Evolutionary conservation across 2,888 invertebrate genomes (phyloP), one percentile per base, ranked within the genome.

Genomic region (Octonoba sinensis): DNA sequence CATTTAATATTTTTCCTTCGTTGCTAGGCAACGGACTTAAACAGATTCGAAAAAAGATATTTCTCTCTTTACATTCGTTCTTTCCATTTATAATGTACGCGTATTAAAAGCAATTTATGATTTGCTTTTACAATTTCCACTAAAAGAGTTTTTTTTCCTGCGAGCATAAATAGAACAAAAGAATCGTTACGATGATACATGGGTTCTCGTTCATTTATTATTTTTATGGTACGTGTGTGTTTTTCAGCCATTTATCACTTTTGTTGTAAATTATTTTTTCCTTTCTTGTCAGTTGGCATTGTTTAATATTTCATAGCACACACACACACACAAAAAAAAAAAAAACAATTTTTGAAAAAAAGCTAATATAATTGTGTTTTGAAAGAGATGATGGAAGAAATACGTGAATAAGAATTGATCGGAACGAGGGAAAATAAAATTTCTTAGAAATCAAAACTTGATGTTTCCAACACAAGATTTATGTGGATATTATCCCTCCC

Each of bases 71-170:
- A 36, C 65, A 47, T 24, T 51, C 24, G 24, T 67, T 51, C 54
- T 72, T 72, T 79, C 57, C 78, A 72, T 81, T 79, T 69, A 67
- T 64, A 77, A 73, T 64, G 79, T 66, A 73, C 72, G 60, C 22
- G 79, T 81, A 81, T 81, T 81, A 81, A 81, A 81, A 67, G 67
- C 79, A 81, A 81, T 81, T 81, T 81, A 81, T 73, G 79, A 81
- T 81, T 81, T 81, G 79, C 79, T 79, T 79, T 79, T 73, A 79
- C 79, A 79, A 73, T 79, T 78, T 69, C 60, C 57, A 64, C 57
- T 62, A 71, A 71, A 78, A 64, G 46, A 18, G 57, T 24, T 54
- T 64, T 54, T 49, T 47, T 57, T 56, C 36, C 54, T 22, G 46
- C 47, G 77, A 78, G 71, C 77, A 73, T 73, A 79, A 79, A 81